Base-by-base conservation (phyloP, 2,113 vertebrate species). In the Ginglymostoma cirratum region DNA sequence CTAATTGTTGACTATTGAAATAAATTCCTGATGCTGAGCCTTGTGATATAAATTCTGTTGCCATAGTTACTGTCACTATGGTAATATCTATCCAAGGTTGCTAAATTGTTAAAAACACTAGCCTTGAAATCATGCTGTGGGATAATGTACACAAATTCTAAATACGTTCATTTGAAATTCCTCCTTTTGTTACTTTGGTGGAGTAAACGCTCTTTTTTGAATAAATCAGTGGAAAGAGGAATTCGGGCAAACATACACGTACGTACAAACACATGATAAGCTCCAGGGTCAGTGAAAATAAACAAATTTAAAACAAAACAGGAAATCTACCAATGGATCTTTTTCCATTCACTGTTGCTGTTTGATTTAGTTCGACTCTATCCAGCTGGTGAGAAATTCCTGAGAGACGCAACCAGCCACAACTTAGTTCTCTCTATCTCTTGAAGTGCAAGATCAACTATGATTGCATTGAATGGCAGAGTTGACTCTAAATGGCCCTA, bases 1-100 rank as follows among this genome's bases (percentile, higher is more conserved):
- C 34, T 30, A 65, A n/a, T 90, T 90, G 27, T 61, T 34, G 3
- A 6, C 5, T 14, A 48, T 12, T n/a, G 34, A 90, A n/a, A 65
- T n/a, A 23, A 30, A 61, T 65, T 90, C 17, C 12, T 65, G 87
- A 65, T 65, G 87, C 87, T 65, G 87, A 90, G 87, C 12, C 55
- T 27, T 65, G 30, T n/a, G 48, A 90, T 90, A 55, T 61, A 65
- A 30, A 34, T 90, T n/a, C 27, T 19, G 87, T 90, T 90, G 87
- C 87, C 52, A 12, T 90, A 90, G 87, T 90, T 90, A 90, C 87
- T 90, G 27, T 90, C 87, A 90, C 87, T 90, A 90, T 90, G 34
- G 87, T 61, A 65, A 90, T 90, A 65, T 90, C 55, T 90, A n/a
- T 90, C 55, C 87, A 90, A 61, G 24, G 34, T 55, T 90, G 87